Evolutionary conservation across 2,113 vertebrate species (phyloP).

Genomic region (Thunnus thynnus): DNA sequence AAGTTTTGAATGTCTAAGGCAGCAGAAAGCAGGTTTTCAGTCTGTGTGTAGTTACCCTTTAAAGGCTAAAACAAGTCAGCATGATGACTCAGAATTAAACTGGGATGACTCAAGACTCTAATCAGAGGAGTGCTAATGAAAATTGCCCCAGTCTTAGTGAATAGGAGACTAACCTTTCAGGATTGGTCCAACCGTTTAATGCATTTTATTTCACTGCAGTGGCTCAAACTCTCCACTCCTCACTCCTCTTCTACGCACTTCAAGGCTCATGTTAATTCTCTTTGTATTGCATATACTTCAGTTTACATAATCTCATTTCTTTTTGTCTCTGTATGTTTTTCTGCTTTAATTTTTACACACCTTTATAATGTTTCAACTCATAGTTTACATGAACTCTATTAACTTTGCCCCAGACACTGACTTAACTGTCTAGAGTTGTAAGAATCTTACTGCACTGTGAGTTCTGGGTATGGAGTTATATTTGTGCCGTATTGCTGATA

Average conservation of each 20-base stretch:
- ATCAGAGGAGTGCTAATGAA: no score
- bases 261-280: background rate
- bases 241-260: background rate
- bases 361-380: background rate
- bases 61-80: no score
- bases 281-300: constrained; percentile 26
- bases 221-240: background rate
- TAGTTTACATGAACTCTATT: background rate
- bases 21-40: no score
- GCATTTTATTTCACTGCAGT: constrained; percentile 29
- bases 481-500: no score
- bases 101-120: background rate
- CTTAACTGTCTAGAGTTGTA: background rate
- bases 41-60: no score
- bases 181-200: background rate
- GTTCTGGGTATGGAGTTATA: no score
- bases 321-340: background rate
- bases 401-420: background rate
- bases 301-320: background rate
- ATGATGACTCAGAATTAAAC: no score
- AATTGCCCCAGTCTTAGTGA: background rate
- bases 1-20: no score
- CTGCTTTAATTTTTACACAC: background rate
- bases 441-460: background rate
- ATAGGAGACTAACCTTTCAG: background rate